Base-by-base conservation (phyloP, 1,140 invertebrate species). In the Metopolophium dirhodum region DNA sequence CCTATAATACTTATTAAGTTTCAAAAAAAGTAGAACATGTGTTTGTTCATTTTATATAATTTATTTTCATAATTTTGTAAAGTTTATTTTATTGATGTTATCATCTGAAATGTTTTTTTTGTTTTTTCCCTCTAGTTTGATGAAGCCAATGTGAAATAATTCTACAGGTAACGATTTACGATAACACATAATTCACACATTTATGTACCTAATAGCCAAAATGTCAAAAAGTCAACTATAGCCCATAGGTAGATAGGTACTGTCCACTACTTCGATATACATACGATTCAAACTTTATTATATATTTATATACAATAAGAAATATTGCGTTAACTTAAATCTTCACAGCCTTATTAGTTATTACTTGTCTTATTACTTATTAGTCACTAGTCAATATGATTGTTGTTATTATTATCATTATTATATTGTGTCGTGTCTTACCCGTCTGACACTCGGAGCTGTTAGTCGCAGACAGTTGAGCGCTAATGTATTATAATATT, bases 401-500 rank as follows among this genome's bases (percentile, higher is more conserved):
- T 77, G 30, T 77, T n/a, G 14, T 77, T 77, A 77, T 77, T 77
- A 77, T 77, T 77, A 77, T 77, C 61, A 77, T 77, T 77, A 18
- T 77, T 87, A 49, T n/a, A n/a, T 47, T 89, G 49, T 89, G 49
- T 89, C 49, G 47, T 54, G 87, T 37, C 87, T 54, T 54, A 89
- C 35, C 86, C 20, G 22, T 49, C n/a, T 54, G 49, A 89, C 49
- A 54, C 87, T n/a, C 14, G 7, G 61, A 77, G 61, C 61, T 77
- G n/a, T 35, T n/a, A 20, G 85, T n/a, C 37, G 41, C 23, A 83
- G n/a, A 83, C 35, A 37, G 45, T 87, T 87, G 49, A 35, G 49
- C 49, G 35, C 37, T 89, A 89, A 89, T 89, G 87, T 89, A 77
- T 77, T 77, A 77, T 77, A 77, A 77, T n/a, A 77, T 77, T 77